Evolutionary conservation across 2,113 vertebrate species (phyloP).

Genomic region (Gymnarchus niloticus): DNA sequence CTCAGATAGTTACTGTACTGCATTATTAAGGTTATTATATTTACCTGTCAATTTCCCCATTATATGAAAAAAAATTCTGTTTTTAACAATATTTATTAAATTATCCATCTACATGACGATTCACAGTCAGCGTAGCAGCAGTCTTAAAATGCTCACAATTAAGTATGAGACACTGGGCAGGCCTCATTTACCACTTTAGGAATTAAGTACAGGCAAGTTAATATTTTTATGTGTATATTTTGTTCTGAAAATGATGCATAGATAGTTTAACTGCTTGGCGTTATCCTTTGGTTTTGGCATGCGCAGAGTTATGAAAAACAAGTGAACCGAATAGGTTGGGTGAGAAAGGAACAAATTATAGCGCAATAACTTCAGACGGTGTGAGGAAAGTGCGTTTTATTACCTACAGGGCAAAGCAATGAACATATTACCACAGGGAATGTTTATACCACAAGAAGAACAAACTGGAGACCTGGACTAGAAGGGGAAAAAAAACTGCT

Average conservation of each 20-base stretch:
- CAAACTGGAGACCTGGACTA: background rate
- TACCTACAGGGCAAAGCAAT: background rate
- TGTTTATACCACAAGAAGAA: background rate
- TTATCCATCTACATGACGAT: background rate
- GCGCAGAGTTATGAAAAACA: conserved; percentile 11
- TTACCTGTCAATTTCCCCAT: background rate
- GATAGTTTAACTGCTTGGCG: background rate
- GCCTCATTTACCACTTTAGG: background rate
- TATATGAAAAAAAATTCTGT: background rate
- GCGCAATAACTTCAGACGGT: background rate
- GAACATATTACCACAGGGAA: conserved; percentile 8
- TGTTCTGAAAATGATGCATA: background rate
- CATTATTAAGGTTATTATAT: background rate
- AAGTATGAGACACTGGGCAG: background rate
- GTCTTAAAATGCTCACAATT: background rate
- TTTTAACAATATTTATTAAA: conserved; percentile 3
- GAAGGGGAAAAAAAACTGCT: background rate
- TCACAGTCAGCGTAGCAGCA: background rate
- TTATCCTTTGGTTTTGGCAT: background rate
- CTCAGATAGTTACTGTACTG: background rate
- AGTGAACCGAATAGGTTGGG: background rate
- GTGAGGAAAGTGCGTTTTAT: background rate
- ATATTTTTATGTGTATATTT: background rate
- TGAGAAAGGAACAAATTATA: background rate
- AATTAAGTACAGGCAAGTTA: background rate